Percentiles rank a stretch among this genome's conserved stretches.
These are phyloP conservation scores for Drosophila bocqueti DNA, from an alignment of 1,140 invertebrate species.

Conservation along the genomic window DNA sequence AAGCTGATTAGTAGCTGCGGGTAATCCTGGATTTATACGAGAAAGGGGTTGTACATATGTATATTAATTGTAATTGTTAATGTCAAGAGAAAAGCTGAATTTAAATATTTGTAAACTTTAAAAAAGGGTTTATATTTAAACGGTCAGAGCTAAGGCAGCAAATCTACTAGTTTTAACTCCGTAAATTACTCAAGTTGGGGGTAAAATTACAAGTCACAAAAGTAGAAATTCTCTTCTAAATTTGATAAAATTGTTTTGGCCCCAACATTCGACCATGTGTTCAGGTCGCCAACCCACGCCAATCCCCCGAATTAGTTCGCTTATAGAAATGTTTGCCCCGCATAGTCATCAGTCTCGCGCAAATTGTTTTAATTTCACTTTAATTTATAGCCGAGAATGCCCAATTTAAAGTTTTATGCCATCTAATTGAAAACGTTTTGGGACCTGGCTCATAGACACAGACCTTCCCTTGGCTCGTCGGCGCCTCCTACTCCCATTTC, in stretches of 20 bases:
- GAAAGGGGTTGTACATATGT: not conserved
- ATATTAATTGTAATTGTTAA: not conserved
- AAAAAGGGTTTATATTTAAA: not conserved
- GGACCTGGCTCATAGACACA: slow-evolving; percentile 18
- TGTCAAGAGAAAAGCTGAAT: not conserved
- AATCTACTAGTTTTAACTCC: not conserved
- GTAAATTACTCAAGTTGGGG: not conserved
- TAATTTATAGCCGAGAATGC: slow-evolving; percentile 46
- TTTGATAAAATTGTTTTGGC: slow-evolving; percentile 39
- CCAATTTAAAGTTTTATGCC: slow-evolving; percentile 49
- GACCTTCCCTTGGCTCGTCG: slow-evolving; percentile 10
- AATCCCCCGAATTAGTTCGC: slow-evolving; percentile 14
- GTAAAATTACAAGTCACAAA: not conserved
- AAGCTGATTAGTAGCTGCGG: slow-evolving; percentile 8
- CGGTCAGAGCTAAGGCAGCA: not conserved
- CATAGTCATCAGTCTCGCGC: slow-evolving; percentile 19
- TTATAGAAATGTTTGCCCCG: slow-evolving; percentile 33
- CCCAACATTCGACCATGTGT: slow-evolving; percentile 30
- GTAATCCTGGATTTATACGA: not conserved
- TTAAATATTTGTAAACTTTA: not conserved
- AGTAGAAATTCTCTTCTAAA: not conserved
- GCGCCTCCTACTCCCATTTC: slow-evolving; percentile 17
- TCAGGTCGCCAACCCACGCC: slow-evolving; percentile 24
- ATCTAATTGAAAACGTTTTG: slow-evolving; percentile 39
- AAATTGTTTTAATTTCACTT: slow-evolving; percentile 53